Evolutionary conservation across 92 coral and sea anemone genomes (phyloP).

Genomic region (Parazoanthus atlanticus): DNA sequence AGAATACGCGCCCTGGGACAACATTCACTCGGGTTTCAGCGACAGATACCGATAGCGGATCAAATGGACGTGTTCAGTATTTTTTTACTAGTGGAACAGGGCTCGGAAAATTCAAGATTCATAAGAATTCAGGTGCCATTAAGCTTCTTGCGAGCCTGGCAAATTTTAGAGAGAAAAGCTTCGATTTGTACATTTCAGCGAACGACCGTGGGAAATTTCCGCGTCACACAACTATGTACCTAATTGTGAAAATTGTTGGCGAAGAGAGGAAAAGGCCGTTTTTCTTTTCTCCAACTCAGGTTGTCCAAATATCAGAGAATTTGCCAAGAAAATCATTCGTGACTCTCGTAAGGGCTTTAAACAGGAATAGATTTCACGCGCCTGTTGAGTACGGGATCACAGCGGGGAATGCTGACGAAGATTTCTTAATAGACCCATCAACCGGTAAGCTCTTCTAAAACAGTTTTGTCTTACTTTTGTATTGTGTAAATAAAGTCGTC

Average conservation of each 20-base stretch:
- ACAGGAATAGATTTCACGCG: slow-evolving; percentile 16
- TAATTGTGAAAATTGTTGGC: slow-evolving; percentile 56
- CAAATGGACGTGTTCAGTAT: slow-evolving; percentile 66
- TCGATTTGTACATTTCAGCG: slow-evolving; percentile 82
- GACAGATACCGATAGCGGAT: slow-evolving; percentile 66
- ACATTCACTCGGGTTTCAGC: slow-evolving; percentile 70
- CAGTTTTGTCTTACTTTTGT: neutral
- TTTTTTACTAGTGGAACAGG: slow-evolving; percentile 80
- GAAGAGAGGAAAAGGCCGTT: slow-evolving; percentile 66
- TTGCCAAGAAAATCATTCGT: slow-evolving; percentile 74
- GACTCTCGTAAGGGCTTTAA: slow-evolving; percentile 70
- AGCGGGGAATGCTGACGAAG: slow-evolving; percentile 65
- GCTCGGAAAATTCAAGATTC: slow-evolving; percentile 72
- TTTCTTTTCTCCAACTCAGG: slow-evolving; percentile 61
- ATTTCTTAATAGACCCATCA: slow-evolving; percentile 71
- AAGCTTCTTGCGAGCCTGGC: slow-evolving; percentile 64
- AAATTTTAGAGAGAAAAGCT: slow-evolving; percentile 56
- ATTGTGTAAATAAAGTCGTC: slow-evolving; percentile 21
- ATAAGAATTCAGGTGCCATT: slow-evolving; percentile 65
- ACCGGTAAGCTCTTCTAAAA: slow-evolving; percentile 68
- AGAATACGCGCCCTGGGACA: slow-evolving; percentile 50
- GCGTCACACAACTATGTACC: slow-evolving; percentile 65
- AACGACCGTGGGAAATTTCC: slow-evolving; percentile 77
- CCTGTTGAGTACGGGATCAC: slow-evolving; percentile 62
- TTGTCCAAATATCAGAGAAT: slow-evolving; percentile 72